Evolutionary conservation across 2,113 vertebrate species (phyloP).

Genomic region (Semnornis frantzii): DNA sequence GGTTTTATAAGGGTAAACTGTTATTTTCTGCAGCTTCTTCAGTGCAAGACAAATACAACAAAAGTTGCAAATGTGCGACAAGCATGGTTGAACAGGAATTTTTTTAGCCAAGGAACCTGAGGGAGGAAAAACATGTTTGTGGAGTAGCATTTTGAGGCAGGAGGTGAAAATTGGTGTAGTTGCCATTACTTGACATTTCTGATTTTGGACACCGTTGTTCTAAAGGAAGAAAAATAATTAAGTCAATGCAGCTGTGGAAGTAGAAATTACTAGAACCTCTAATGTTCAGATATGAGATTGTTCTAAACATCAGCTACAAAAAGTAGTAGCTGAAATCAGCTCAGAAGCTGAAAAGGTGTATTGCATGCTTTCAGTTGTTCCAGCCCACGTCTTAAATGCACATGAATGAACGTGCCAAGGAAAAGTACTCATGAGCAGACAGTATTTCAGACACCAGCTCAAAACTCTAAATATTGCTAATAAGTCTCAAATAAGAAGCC

Average conservation of each 20-base stretch:
- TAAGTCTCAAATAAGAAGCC: background rate
- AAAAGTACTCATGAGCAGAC: background rate
- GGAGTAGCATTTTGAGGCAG: background rate
- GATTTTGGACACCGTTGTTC: background rate
- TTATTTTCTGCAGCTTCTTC: background rate
- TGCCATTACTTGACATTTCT: background rate
- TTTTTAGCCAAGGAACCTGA: background rate
- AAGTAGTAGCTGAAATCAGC: background rate
- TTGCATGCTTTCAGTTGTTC: background rate
- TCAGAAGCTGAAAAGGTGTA: background rate
- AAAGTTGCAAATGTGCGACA: background rate
- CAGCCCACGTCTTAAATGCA: background rate
- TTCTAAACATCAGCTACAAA: background rate
- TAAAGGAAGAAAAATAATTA: background rate
- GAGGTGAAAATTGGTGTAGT: background rate
- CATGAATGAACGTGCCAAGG: background rate
- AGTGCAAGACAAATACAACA: background rate
- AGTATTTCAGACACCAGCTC: background rate
- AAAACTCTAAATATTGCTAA: background rate
- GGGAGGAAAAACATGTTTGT: background rate
- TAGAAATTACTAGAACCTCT: background rate
- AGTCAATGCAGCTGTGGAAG: background rate
- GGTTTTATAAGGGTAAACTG: background rate
- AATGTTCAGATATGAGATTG: background rate
- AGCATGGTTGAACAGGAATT: fast-evolving